These are phyloP conservation scores for Catocala fraxini DNA, from an alignment of 2,888 invertebrate genomes.

Conservation along the genomic window DNA sequence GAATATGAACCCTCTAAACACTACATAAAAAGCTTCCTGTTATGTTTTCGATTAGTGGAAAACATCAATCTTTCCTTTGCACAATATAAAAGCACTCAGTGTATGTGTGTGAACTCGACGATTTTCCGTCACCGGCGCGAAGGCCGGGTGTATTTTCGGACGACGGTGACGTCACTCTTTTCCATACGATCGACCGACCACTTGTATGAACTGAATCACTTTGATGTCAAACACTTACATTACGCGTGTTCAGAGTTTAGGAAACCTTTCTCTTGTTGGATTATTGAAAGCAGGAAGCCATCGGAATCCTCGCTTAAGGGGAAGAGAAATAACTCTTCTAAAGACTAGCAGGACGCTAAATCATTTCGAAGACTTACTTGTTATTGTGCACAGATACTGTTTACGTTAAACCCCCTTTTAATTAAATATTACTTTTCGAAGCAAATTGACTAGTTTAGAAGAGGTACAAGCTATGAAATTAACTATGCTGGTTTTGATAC, in stretches of 20 bases:
- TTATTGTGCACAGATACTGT: too few relatives aligned
- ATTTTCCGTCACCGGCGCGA: slow-evolving; percentile 74
- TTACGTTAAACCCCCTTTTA: too few relatives aligned
- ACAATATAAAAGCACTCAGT: slow-evolving; percentile 60
- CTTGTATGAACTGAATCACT: slow-evolving; percentile 50
- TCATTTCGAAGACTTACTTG: too few relatives aligned
- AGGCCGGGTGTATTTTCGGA: slow-evolving; percentile 76
- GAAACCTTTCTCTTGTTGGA: slow-evolving; percentile 9
- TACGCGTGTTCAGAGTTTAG: slow-evolving; percentile 16
- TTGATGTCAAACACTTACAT: slow-evolving; percentile 41
- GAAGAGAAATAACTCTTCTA: too few relatives aligned
- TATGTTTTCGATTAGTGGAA: slow-evolving; percentile 55
- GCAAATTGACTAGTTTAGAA: too few relatives aligned
- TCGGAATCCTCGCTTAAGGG: too few relatives aligned
- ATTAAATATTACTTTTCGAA: too few relatives aligned
- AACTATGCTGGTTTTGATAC: too few relatives aligned
- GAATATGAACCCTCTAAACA: slow-evolving; percentile 45
- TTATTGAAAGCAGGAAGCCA: background rate
- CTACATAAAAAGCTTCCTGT: slow-evolving; percentile 52
- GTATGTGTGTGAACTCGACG: slow-evolving; percentile 58
- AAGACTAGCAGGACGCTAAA: too few relatives aligned
- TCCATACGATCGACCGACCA: slow-evolving; percentile 65
- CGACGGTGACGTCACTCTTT: slow-evolving; percentile 70
- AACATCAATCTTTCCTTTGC: slow-evolving; percentile 62
- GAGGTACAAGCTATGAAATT: too few relatives aligned